A percentile compares a stretch with the other conserved stretches of the same genome.
Conservation (phyloP, 64 coral and sea anemone species). For the Actinia equina region DNA sequence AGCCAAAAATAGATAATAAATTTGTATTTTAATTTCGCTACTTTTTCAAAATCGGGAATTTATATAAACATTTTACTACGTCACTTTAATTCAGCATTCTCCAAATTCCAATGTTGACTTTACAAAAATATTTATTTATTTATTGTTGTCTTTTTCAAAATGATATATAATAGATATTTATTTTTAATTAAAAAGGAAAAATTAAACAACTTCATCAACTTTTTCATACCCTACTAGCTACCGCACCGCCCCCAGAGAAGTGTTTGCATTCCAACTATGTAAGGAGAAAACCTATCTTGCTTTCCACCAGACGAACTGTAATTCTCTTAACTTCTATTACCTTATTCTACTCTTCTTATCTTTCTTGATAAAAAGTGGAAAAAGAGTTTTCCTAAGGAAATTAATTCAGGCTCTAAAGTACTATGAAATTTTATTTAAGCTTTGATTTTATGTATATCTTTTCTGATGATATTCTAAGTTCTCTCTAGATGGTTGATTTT, state of each 20-base stretch:
- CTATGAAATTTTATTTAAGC: not conserved
- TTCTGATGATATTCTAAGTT: not conserved
- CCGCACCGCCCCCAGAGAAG: not conserved
- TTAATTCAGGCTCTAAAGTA: not conserved
- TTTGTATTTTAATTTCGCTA: no score
- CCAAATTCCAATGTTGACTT: not conserved
- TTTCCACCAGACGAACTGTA: not conserved
- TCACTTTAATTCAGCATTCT: not conserved
- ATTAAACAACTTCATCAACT: not conserved
- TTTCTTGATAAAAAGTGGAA: not conserved
- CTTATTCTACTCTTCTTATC: not conserved
- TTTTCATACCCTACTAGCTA: not conserved
- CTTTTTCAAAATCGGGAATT: no score
- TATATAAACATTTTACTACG: not conserved
- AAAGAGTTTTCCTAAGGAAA: not conserved
- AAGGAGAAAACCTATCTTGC: not conserved
- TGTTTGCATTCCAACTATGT: slow-evolving; percentile 19
- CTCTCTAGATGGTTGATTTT: not conserved
- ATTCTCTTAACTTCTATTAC: not conserved
- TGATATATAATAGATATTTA: no score
- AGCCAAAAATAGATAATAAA: no score
- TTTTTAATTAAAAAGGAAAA: not conserved
- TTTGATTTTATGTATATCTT: not conserved
- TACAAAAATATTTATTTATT: not conserved
- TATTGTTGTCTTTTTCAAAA: no score